These are phyloP conservation scores for Todiramphus saurophagus DNA, from an alignment of 2,113 vertebrate species.

Conservation along the genomic window DNA sequence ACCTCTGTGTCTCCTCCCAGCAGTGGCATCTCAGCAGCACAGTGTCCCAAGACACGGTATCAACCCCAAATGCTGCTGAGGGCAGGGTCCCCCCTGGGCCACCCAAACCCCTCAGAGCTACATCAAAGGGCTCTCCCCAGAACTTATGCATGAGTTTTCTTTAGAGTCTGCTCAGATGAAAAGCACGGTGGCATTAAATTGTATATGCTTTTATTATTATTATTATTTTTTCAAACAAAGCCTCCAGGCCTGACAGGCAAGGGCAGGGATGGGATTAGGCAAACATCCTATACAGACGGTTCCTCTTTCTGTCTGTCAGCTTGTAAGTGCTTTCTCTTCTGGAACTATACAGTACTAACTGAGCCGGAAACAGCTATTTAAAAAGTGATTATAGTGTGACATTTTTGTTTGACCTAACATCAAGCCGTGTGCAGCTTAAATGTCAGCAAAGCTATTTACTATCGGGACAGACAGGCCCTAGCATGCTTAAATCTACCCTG, in stretches of 20 bases:
- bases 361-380: conserved; percentile 65
- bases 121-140: neutral
- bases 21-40: neutral
- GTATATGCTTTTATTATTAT: neutral
- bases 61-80: neutral
- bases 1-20: neutral
- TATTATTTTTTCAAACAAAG: conserved; percentile 11
- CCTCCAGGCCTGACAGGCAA: conserved; percentile 15
- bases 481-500: neutral
- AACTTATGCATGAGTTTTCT: neutral
- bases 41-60: neutral
- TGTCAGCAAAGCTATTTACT: conserved; percentile 22
- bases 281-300: conserved; percentile 51
- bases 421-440: conserved; percentile 1
- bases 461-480: neutral
- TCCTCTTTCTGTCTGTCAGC: conserved; percentile 57
- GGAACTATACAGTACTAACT: conserved; percentile 52
- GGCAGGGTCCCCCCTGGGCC: too few species aligned
- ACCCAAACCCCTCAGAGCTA: neutral
- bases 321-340: conserved; percentile 62
- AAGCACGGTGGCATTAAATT: neutral
- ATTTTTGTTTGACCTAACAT: conserved; percentile 40
- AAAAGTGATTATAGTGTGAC: conserved; percentile 51
- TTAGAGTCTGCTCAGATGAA: neutral
- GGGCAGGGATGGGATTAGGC: conserved; percentile 55